Percentiles rank a stretch among this genome's conserved stretches.
phyloP scores from a whole-genome alignment of 2,113 vertebrate genomes.

The Gnathonemus echidnorhynchus region DNA sequence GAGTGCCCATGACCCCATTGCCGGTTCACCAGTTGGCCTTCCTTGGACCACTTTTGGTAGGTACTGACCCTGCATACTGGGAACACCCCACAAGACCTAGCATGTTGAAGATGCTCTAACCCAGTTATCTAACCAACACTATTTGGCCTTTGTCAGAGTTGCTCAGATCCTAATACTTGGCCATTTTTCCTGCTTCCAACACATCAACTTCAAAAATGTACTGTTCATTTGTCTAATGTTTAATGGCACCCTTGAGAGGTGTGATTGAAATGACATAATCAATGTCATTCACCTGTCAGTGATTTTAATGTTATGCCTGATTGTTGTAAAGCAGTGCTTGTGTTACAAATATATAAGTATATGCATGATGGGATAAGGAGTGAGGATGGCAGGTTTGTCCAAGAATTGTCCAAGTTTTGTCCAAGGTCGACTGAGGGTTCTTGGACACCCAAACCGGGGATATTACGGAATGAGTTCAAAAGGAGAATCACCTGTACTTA shows the following conservation, averaged over 20 bases:
- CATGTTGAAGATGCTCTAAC: not conserved
- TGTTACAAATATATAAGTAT: not conserved
- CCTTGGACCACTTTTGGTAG: not conserved
- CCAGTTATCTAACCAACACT: not conserved
- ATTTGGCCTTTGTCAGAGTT: not conserved
- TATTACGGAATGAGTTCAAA: not conserved
- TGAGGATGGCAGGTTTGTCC: no score
- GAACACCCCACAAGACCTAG: not conserved
- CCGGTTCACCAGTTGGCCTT: not conserved
- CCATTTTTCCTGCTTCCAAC: not conserved
- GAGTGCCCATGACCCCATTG: not conserved
- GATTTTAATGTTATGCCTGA: not conserved
- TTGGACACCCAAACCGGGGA: no score
- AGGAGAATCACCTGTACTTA: not conserved
- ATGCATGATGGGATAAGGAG: not conserved
- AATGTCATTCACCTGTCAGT: not conserved
- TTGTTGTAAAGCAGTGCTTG: not conserved
- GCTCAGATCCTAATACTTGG: not conserved
- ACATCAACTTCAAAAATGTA: not conserved
- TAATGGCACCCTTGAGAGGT: not conserved
- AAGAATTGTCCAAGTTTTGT: no score
- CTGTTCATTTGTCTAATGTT: not conserved
- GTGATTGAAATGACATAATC: not conserved
- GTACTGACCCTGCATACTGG: not conserved
- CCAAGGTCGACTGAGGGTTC: no score